These are phyloP conservation scores for Marronus borbonicus DNA, from an alignment of 2,888 invertebrate genomes.

Conservation along the genomic window DNA sequence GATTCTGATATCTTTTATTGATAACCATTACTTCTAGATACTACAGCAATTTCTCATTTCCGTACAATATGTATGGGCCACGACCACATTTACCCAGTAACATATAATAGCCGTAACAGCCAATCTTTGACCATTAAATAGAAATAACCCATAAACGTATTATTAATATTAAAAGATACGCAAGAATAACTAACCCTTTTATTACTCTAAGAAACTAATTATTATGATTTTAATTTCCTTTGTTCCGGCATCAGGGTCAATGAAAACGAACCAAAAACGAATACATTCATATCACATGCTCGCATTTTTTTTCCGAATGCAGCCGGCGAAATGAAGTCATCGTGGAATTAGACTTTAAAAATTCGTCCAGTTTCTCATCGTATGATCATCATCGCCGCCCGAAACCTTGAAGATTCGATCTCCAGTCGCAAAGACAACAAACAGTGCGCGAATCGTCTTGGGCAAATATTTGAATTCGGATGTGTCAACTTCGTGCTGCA, in stretches of 20 bases:
- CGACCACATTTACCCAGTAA: too few species aligned
- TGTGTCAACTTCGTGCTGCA: background rate
- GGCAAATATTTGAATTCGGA: slow-evolving; percentile 35
- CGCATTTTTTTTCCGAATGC: slow-evolving; percentile 14
- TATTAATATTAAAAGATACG: background rate
- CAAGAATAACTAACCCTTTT: background rate
- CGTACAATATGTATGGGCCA: too few species aligned
- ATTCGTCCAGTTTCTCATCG: background rate
- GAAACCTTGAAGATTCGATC: slow-evolving; percentile 36
- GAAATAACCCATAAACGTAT: background rate
- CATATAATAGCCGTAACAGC: too few species aligned
- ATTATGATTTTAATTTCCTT: slow-evolving; percentile 2
- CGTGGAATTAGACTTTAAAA: slow-evolving; percentile 38
- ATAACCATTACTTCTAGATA: too few species aligned
- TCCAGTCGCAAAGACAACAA: slow-evolving; percentile 22
- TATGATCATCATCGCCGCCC: slow-evolving; percentile 14
- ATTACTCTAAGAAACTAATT: too few species aligned
- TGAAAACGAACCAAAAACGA: background rate
- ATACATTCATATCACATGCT: background rate
- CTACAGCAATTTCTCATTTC: too few species aligned
- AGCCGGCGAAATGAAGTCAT: slow-evolving; percentile 35
- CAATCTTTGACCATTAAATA: background rate
- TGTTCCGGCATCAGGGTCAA: background rate
- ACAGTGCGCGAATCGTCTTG: slow-evolving; percentile 20
- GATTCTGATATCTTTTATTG: too few species aligned